A percentile compares a stretch with the other conserved stretches of the same genome.
Conservation (phyloP, 1,140 invertebrate species). For the Drosophila sturtevanti region DNA sequence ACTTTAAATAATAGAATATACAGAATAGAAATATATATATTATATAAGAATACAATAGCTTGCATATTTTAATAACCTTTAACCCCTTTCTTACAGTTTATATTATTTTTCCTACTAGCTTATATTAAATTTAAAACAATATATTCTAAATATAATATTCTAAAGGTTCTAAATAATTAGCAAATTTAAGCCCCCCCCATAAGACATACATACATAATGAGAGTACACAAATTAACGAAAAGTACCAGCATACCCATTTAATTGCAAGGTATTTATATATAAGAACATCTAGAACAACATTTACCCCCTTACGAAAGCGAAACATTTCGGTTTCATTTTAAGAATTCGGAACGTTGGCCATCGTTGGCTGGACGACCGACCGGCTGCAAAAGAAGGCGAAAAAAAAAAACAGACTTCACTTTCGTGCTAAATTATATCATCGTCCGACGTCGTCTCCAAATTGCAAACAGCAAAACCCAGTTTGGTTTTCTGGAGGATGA, state of each 20-base stretch:
- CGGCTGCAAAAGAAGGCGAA: slow-evolving; percentile 50
- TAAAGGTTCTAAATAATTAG: too few species aligned
- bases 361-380: slow-evolving; percentile 13
- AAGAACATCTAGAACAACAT: slow-evolving; percentile 9
- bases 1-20: too few species aligned
- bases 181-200: too few species aligned
- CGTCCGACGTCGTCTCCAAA: slow-evolving; percentile 68
- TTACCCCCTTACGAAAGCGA: slow-evolving; percentile 5
- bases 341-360: slow-evolving; percentile 46
- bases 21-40: too few species aligned
- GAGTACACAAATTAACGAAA: not conserved
- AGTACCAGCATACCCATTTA: not conserved
- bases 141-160: too few species aligned
- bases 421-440: slow-evolving; percentile 80
- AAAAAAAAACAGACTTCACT: slow-evolving; percentile 59
- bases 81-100: too few species aligned
- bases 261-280: not conserved
- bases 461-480: slow-evolving; percentile 40
- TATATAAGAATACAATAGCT: too few species aligned
- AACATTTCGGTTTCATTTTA: slow-evolving; percentile 73
- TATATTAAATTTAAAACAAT: too few species aligned
- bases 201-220: too few species aligned
- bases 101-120: too few species aligned
- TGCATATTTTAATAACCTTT: too few species aligned
- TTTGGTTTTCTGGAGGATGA: slow-evolving; percentile 4